Percentiles rank a stretch among this genome's conserved stretches.
Conservation (phyloP, 2,113 vertebrate species). For the Oplegnathus fasciatus region DNA sequence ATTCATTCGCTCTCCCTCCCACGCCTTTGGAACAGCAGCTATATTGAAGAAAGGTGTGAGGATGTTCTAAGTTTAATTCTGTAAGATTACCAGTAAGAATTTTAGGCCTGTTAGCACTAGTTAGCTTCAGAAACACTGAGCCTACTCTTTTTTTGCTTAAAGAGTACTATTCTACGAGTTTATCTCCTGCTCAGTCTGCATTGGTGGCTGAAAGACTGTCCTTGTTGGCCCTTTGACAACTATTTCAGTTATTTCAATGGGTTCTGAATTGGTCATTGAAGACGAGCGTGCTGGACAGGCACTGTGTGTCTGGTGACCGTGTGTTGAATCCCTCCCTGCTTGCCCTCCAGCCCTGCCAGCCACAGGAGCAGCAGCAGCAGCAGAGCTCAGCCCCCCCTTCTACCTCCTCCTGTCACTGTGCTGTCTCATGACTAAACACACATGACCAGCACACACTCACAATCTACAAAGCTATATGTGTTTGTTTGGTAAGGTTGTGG, state of each 20-base stretch:
- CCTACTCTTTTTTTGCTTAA: background rate
- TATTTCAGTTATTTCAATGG: conserved; percentile 63
- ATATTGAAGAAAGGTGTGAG: conserved; percentile 19
- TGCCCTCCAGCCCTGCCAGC: conserved; percentile 7
- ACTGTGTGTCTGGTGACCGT: conserved; percentile 42
- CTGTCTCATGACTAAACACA: conserved; percentile 85
- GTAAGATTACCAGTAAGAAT: background rate
- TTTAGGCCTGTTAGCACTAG: background rate
- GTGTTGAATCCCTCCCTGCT: conserved; percentile 23
- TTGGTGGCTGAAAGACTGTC: conserved; percentile 9
- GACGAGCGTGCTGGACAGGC: conserved; percentile 22
- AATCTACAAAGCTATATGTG: conserved; percentile 47
- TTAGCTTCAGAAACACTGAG: background rate
- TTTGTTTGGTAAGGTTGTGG: conserved; percentile 37
- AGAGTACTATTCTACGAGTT: background rate
- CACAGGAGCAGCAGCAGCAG: conserved; percentile 14
- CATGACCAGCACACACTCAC: conserved; percentile 79
- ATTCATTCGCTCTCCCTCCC: conserved; percentile 52
- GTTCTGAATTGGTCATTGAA: conserved; percentile 44
- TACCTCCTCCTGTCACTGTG: conserved; percentile 61
- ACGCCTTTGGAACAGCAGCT: conserved; percentile 6
- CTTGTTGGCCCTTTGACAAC: conserved; percentile 38
- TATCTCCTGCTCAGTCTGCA: conserved; percentile 21
- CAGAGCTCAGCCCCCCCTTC: background rate
- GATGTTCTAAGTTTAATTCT: background rate